Conservation (phyloP, 2,797 vertebrate species). For the Lithobates sylvaticus region DNA sequence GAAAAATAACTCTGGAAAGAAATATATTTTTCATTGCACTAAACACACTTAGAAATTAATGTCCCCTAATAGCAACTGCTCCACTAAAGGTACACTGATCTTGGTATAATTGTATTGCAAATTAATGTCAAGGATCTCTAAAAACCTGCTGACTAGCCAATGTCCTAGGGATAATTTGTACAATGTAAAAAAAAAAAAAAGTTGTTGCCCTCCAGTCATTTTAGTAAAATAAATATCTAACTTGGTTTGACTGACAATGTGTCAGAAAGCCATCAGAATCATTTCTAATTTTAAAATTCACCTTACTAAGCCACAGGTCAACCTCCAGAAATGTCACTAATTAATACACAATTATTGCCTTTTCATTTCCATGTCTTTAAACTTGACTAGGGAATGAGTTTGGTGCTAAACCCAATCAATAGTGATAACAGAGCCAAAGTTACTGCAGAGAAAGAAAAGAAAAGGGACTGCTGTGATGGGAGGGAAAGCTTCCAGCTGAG, state of each 20-base stretch:
- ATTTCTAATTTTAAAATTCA: background rate
- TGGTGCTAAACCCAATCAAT: slow-evolving; percentile 30
- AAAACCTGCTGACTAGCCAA: no score
- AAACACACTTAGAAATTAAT: no score
- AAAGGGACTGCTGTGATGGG: slow-evolving; percentile 65
- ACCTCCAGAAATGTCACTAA: background rate
- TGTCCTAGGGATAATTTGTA: no score
- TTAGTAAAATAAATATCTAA: background rate
- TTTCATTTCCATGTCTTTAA: background rate
- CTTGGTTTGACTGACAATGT: background rate
- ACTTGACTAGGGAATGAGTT: slow-evolving; percentile 9
- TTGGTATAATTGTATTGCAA: no score
- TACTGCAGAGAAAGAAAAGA: slow-evolving; percentile 67
- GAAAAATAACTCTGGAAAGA: no score
- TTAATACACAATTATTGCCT: background rate
- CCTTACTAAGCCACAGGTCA: background rate
- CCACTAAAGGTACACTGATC: no score
- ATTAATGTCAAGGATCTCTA: no score
- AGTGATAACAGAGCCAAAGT: slow-evolving; percentile 58
- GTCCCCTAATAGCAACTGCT: no score
- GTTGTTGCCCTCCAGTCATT: background rate
- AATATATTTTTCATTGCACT: no score
- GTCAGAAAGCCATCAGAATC: background rate
- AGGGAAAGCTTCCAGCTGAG: slow-evolving; percentile 64
- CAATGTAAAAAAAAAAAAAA: no score